Base-by-base conservation (phyloP, 2,113 vertebrate genomes). In the Apodemus speciosus region DNA sequence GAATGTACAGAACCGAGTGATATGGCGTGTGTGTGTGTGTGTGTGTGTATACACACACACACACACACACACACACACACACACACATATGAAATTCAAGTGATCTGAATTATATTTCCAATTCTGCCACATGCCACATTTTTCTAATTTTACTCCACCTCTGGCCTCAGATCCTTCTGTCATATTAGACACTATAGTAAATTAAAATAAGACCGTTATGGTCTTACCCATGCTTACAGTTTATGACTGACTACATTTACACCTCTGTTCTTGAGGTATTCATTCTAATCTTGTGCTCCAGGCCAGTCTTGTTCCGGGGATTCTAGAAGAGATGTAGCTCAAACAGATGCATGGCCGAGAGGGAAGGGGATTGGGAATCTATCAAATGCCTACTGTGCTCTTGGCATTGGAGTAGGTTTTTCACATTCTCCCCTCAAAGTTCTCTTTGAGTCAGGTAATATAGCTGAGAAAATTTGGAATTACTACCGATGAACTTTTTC, bases 211-310 rank as follows among this genome's bases (percentile, higher is more conserved):
- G 68, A 51, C 53, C 7, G 38, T 38, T 71, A 72, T 40, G 71
- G 62, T 83, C 53, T 88, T 72, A 7, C 25, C 5, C 30, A 2
- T 62, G 64, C 35, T 66, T n/a, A 18, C 35, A 73, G 20, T 92
- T 66, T 64, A 6, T 69, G 8, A 51, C 38, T 85, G 72, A 40
- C 35, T 85, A n/a, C 53, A 72, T 88, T 85, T 60, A 72, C 16
- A 83, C 85, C n/a, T 77, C 84, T 90, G 46, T 91, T 77, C 46
- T 81, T n/a, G 11, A 93, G n/a, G 11, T 71, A 40, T 64, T 94
- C 21, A 21, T 88, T 90, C 77, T 92, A 85, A 91, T 85, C 66
- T 77, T 94, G 91, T 64, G 90, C 71, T 85, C 88, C 46, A 88
- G 56, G 88, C 68, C 81, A 88, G 0, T 43, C 14, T 11, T 73